phyloP scores from a whole-genome alignment of 2,797 vertebrate genomes.

The Poliocrania exsul region DNA sequence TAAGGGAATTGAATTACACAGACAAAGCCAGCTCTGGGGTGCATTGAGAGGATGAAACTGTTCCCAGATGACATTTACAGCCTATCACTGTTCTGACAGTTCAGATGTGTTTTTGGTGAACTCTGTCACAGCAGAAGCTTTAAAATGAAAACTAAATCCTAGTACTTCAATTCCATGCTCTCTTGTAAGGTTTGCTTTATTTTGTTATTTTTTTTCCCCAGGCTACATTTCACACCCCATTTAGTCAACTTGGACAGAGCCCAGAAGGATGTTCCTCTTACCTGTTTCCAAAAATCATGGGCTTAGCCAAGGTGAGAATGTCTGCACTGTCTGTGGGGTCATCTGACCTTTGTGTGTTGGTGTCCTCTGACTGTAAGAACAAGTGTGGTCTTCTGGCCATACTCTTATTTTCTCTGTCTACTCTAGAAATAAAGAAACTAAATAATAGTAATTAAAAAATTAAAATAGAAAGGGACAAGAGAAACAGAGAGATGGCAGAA shows the following conservation, averaged over 20 bases:
- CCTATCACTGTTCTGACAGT: neutral
- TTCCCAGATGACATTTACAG: neutral
- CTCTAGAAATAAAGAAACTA: neutral
- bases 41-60: neutral
- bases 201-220: neutral
- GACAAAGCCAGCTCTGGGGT: neutral
- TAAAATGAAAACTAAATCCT: neutral
- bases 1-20: neutral
- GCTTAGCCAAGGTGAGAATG: slow-evolving; percentile 83
- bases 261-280: slow-evolving; percentile 94
- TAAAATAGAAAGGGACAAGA: neutral
- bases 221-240: slow-evolving; percentile 92
- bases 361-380: neutral
- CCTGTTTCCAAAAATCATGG: slow-evolving; percentile 92
- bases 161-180: neutral
- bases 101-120: neutral
- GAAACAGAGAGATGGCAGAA: neutral
- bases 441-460: neutral
- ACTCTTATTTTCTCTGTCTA: neutral
- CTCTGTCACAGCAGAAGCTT: neutral
- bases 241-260: slow-evolving; percentile 88
- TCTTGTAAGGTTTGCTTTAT: neutral
- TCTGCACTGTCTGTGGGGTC: neutral
- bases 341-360: neutral
- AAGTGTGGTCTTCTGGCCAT: neutral